phyloP scores from a whole-genome alignment of 1,140 invertebrate genomes.

The Heliconius nattereri region DNA sequence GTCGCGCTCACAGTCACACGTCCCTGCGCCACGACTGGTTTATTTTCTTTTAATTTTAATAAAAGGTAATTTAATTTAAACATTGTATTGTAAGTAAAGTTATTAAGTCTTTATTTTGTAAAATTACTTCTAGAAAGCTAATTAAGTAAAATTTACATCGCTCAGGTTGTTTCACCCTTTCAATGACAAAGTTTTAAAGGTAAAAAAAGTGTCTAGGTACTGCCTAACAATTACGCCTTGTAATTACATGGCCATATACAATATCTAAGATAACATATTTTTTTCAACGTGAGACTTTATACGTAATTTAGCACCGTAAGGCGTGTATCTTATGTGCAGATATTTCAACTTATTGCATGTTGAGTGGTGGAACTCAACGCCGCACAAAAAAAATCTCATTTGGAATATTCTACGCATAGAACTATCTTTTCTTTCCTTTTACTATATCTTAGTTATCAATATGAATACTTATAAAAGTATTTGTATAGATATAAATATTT shows the following conservation, averaged over 20 bases:
- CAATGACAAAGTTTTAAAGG: background rate
- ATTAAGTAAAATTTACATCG: conserved; percentile 7
- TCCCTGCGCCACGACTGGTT: no score
- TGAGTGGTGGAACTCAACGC: no score
- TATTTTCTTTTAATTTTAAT: no score
- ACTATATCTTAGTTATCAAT: no score
- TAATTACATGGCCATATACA: background rate
- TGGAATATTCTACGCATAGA: no score
- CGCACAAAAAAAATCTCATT: no score
- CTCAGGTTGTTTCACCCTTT: background rate
- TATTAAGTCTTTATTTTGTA: background rate
- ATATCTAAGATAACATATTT: background rate
- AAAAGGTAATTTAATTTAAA: background rate
- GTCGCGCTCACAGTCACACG: no score
- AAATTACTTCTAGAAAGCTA: background rate
- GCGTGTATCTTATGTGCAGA: background rate
- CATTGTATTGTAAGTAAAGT: background rate
- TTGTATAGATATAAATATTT: no score
- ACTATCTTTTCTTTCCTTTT: no score
- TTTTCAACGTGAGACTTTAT: background rate
- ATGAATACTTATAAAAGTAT: no score
- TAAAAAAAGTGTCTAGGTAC: background rate
- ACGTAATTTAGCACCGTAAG: no score
- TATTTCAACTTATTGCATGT: no score
- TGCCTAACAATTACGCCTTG: background rate